Conservation (phyloP, 2,888 invertebrate species). For the Rotaria socialis region DNA sequence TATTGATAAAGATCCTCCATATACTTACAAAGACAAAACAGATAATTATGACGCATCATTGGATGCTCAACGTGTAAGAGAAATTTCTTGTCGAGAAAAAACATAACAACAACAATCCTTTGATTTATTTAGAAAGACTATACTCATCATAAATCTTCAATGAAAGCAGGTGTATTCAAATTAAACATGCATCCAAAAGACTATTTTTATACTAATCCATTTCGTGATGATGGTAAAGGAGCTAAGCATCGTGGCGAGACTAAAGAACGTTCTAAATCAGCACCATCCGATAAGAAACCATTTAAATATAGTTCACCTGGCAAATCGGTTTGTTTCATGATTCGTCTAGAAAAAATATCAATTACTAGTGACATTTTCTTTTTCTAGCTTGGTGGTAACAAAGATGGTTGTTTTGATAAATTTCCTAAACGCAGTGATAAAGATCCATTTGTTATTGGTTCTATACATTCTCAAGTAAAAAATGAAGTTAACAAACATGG, state of each 20-base stretch:
- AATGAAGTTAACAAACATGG: slow-evolving; percentile 57
- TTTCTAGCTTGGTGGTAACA: slow-evolving; percentile 56
- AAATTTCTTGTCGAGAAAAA: background rate
- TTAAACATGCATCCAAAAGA: slow-evolving; percentile 56
- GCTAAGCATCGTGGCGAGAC: background rate
- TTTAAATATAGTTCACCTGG: slow-evolving; percentile 58
- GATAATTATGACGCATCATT: slow-evolving; percentile 54
- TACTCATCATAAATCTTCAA: slow-evolving; percentile 52
- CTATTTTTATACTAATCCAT: slow-evolving; percentile 58
- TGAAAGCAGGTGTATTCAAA: slow-evolving; percentile 57
- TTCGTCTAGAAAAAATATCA: too few relatives aligned
- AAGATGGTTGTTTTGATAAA: slow-evolving; percentile 58
- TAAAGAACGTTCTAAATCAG: slow-evolving; percentile 39
- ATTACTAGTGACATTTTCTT: slow-evolving; percentile 46
- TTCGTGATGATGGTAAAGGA: slow-evolving; percentile 46
- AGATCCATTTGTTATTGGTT: slow-evolving; percentile 53
- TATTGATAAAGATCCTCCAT: slow-evolving; percentile 53
- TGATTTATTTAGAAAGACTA: slow-evolving; percentile 49
- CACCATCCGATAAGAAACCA: slow-evolving; percentile 51
- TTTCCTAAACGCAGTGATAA: slow-evolving; percentile 57
- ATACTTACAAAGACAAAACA: slow-evolving; percentile 50
- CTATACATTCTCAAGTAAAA: slow-evolving; percentile 51
- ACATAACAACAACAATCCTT: slow-evolving; percentile 41
- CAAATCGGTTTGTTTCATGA: slow-evolving; percentile 51
- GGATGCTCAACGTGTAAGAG: slow-evolving; percentile 53